Percentiles rank a stretch among this genome's conserved stretches.
Evolutionary conservation across 2,888 invertebrate genomes (phyloP).

Genomic region (Meloe dianella): DNA sequence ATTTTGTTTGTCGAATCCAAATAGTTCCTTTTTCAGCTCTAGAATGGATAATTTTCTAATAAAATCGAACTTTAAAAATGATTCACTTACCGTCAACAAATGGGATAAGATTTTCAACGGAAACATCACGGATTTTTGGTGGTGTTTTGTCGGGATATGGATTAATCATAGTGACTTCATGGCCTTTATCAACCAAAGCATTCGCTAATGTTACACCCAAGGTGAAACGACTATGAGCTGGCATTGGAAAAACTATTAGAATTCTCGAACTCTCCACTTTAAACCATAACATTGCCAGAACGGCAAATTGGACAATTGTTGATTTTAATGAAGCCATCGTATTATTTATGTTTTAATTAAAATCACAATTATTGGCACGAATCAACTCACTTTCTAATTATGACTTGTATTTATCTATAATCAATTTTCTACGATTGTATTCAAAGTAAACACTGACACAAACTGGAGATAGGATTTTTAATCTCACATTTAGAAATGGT

Average conservation of each 20-base stretch:
- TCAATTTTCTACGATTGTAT: too few species aligned
- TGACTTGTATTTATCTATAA: too few species aligned
- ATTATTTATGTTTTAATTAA: too few species aligned
- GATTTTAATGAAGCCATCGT: not conserved
- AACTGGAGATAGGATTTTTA: too few species aligned
- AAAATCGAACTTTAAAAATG: not conserved
- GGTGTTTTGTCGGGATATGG: slow-evolving; percentile 52
- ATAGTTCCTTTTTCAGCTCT: slow-evolving; percentile 7
- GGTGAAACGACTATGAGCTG: slow-evolving; percentile 29
- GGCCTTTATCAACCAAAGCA: slow-evolving; percentile 55
- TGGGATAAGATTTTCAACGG: slow-evolving; percentile 29
- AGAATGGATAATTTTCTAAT: not conserved
- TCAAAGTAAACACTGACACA: too few species aligned
- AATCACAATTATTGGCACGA: too few species aligned
- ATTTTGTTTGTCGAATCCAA: not conserved
- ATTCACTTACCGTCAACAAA: slow-evolving; percentile 29
- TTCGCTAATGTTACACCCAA: slow-evolving; percentile 46
- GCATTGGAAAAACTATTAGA: slow-evolving; percentile 27
- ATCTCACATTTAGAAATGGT: too few species aligned
- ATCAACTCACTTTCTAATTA: too few species aligned
- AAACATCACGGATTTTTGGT: slow-evolving; percentile 35
- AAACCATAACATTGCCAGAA: not conserved
- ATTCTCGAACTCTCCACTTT: slow-evolving; percentile 26
- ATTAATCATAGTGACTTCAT: slow-evolving; percentile 56
- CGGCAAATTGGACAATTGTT: not conserved